These are phyloP conservation scores for Acanthornis magna DNA, from an alignment of 2,797 vertebrate species.

Conservation along the genomic window DNA sequence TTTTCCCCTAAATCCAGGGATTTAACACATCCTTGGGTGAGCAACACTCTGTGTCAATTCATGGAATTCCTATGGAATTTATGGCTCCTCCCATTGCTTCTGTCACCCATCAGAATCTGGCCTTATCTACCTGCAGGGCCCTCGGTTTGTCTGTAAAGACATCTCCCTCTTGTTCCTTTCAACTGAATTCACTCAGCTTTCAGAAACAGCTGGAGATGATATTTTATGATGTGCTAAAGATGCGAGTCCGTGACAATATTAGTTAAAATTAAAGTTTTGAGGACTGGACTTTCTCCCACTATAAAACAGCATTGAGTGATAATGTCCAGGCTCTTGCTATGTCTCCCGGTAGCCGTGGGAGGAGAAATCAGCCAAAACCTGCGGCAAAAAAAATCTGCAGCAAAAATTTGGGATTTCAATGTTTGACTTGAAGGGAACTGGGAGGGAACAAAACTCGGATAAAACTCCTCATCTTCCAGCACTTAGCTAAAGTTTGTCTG, in stretches of 20 bases:
- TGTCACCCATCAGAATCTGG: too few relatives aligned
- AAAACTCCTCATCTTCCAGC: background rate
- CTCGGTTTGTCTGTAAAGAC: too few relatives aligned
- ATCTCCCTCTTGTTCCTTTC: too few relatives aligned
- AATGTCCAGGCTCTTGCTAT: background rate
- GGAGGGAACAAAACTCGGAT: background rate
- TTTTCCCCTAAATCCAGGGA: too few relatives aligned
- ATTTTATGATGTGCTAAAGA: background rate
- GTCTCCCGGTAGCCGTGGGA: background rate
- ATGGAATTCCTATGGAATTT: too few relatives aligned
- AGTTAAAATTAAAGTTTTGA: background rate
- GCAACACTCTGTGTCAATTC: too few relatives aligned
- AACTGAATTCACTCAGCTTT: background rate
- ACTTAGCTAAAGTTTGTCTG: background rate
- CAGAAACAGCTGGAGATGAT: background rate
- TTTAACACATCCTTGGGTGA: too few relatives aligned
- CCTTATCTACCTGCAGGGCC: too few relatives aligned
- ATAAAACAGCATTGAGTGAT: background rate
- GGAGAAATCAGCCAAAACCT: background rate
- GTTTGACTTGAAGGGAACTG: background rate
- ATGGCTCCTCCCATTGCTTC: too few relatives aligned
- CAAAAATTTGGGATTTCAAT: background rate
- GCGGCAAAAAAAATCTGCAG: background rate
- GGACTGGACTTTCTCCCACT: background rate
- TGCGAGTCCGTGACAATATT: fast-evolving